Evolutionary conservation across 1,140 invertebrate genomes (phyloP).

Genomic region (Neuroterus valhalla): DNA sequence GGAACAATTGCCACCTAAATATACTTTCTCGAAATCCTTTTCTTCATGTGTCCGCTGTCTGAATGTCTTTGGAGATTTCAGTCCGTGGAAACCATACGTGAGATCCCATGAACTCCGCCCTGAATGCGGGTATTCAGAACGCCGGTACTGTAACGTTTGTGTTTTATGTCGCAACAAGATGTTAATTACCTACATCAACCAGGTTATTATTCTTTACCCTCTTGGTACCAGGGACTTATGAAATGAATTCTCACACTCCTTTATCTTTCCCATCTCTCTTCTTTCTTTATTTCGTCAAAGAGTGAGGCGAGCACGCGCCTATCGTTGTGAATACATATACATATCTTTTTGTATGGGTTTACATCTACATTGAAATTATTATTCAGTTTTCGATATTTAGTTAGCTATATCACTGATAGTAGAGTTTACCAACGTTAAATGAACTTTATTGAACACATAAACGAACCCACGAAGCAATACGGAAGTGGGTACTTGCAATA

Average conservation of each 20-base stretch:
- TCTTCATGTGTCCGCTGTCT: conserved; percentile 10
- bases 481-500: conserved; percentile 13
- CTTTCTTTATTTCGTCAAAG: conserved; percentile 61
- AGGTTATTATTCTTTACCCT: conserved; percentile 66
- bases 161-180: conserved; percentile 63
- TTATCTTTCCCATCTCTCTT: conserved; percentile 62
- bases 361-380: neutral
- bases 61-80: conserved; percentile 49
- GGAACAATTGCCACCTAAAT: conserved; percentile 49
- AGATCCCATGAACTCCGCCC: conserved; percentile 66
- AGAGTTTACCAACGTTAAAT: conserved; percentile 2
- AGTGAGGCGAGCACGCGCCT: conserved; percentile 22
- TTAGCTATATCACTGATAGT: conserved; percentile 12
- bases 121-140: conserved; percentile 50
- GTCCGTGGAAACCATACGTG: conserved; percentile 61
- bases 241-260: conserved; percentile 72
- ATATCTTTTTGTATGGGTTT: neutral
- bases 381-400: neutral
- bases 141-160: conserved; percentile 35
- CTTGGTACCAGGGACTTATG: conserved; percentile 62
- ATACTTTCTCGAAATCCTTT: conserved; percentile 51
- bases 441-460: conserved; percentile 7
- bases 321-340: neutral
- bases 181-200: conserved; percentile 67
- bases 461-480: neutral